phyloP scores from a whole-genome alignment of 1,140 invertebrate genomes.

The Trichonephila inaurata region DNA sequence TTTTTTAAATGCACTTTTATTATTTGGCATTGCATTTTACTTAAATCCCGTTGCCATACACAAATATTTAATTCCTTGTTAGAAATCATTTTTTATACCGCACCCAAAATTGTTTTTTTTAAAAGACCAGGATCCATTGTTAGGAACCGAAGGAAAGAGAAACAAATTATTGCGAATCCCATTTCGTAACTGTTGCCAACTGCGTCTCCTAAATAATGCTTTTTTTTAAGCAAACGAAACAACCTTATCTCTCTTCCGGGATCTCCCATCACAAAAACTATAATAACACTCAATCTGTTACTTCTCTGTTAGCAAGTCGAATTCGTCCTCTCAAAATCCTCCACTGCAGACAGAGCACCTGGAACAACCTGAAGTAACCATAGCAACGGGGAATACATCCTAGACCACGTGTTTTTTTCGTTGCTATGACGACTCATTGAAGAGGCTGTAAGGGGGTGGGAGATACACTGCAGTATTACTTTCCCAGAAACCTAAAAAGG shows the following conservation, averaged over 20 bases:
- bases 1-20: too few species aligned
- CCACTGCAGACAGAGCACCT: background rate
- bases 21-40: too few species aligned
- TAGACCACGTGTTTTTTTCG: slow-evolving; percentile 36
- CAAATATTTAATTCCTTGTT: too few species aligned
- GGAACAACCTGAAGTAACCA: background rate
- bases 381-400: slow-evolving; percentile 16
- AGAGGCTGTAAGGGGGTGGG: background rate
- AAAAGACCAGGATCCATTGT: too few species aligned
- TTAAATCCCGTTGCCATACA: too few species aligned
- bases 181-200: too few species aligned
- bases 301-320: background rate
- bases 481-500: background rate
- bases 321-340: background rate
- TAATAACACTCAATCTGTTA: background rate
- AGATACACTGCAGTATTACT: background rate
- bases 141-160: too few species aligned
- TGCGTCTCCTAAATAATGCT: too few species aligned
- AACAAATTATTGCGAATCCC: too few species aligned
- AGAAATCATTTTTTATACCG: too few species aligned
- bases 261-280: background rate
- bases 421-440: background rate
- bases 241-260: background rate
- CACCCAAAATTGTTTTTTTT: too few species aligned
- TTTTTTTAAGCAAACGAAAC: background rate